Conservation (phyloP, 2,113 vertebrate genomes). For the Lota lota region DNA sequence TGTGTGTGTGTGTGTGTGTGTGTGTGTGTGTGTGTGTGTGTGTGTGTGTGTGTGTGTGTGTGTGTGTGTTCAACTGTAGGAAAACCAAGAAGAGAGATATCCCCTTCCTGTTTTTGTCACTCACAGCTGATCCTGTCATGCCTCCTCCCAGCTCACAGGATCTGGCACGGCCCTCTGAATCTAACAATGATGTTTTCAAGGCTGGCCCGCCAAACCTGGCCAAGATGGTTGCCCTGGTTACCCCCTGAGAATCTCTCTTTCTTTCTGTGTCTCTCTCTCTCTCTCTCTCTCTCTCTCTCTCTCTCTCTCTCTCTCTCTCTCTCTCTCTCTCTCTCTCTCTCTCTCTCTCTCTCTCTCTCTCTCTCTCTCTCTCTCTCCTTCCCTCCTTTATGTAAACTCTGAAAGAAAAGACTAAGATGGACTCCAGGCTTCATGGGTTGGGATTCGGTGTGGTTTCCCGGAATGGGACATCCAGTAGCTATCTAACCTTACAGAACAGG, state of each 20-base stretch:
- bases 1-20: too few species aligned
- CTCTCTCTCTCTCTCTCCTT: neutral
- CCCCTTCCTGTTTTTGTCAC: constrained; percentile 78
- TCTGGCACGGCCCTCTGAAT: constrained; percentile 44
- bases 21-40: too few species aligned
- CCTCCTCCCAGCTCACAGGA: constrained; percentile 49
- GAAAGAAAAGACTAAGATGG: too few species aligned
- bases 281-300: constrained; percentile 5
- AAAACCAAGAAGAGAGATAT: constrained; percentile 71
- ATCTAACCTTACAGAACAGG: too few species aligned
- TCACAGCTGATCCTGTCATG: constrained; percentile 69
- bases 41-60: too few species aligned
- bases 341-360: neutral
- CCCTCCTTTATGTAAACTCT: neutral
- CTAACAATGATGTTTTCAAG: constrained; percentile 57
- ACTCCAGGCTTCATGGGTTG: too few species aligned
- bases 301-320: neutral
- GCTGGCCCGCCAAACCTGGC: constrained; percentile 30
- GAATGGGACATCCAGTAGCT: too few species aligned
- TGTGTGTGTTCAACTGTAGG: constrained; percentile 35
- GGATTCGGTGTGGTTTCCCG: too few species aligned
- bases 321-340: neutral
- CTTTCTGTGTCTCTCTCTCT: neutral
- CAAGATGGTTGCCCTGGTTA: constrained; percentile 28
- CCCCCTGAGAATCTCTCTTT: constrained; percentile 13